Conservation (phyloP, 2,797 vertebrate species). For the Mionectes olivaceus region DNA sequence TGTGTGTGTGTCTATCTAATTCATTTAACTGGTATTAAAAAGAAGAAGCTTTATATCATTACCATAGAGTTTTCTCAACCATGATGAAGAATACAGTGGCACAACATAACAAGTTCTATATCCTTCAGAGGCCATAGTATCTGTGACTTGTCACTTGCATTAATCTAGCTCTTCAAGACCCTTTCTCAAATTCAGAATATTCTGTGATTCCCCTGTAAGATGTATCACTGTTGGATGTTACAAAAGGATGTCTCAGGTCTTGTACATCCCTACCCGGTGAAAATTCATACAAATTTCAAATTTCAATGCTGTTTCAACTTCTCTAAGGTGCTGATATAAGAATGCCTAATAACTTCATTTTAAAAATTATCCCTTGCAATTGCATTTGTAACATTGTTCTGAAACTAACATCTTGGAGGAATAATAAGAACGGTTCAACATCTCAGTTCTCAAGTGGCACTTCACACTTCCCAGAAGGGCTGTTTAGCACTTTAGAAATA, state of each 20-base stretch:
- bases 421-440: not conserved
- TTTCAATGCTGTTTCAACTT: not conserved
- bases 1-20: not conserved
- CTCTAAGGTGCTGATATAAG: not conserved
- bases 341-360: not conserved
- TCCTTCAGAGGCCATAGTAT: not conserved
- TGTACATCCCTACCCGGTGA: not conserved
- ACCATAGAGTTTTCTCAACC: not conserved
- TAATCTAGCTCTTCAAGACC: not conserved
- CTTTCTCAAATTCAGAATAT: not conserved
- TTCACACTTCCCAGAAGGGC: not conserved
- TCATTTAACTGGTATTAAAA: not conserved
- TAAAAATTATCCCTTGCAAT: not conserved
- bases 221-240: not conserved
- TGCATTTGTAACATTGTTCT: not conserved
- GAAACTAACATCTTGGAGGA: not conserved
- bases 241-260: not conserved
- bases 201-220: not conserved
- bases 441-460: not conserved
- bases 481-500: slow-evolving; percentile 11
- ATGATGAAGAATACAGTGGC: not conserved
- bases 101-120: not conserved
- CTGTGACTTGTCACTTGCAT: not conserved
- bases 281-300: not conserved
- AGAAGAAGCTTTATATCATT: not conserved